Evolutionary conservation across 2,888 invertebrate genomes (phyloP).

Genomic region (Andrena hattorfiana): DNA sequence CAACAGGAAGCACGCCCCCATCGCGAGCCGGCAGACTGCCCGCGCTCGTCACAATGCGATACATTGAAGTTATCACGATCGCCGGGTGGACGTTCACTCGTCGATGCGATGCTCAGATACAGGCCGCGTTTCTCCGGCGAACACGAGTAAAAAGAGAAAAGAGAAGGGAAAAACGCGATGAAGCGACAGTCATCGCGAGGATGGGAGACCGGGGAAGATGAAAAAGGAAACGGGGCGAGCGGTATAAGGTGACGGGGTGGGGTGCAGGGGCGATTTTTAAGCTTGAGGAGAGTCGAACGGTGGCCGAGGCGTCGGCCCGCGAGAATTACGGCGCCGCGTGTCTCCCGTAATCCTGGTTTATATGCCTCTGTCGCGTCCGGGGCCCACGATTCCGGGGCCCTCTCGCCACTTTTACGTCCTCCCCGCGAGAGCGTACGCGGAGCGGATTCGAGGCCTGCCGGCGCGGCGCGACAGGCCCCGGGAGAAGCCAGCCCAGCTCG

Average conservation of each 20-base stretch:
- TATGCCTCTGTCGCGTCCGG: slow-evolving; percentile 68
- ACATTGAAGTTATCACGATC: slow-evolving; percentile 3
- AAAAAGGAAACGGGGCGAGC: not conserved
- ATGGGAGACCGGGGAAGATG: not conserved
- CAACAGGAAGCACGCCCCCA: not conserved
- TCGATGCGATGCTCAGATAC: not conserved
- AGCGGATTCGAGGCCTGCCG: slow-evolving; percentile 55
- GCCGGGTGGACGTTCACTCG: not conserved
- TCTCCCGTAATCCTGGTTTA: slow-evolving; percentile 80
- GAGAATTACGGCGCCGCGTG: slow-evolving; percentile 78
- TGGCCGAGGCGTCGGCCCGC: slow-evolving; percentile 55
- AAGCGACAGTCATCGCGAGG: not conserved
- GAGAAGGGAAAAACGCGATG: not conserved
- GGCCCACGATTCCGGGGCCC: slow-evolving; percentile 46
- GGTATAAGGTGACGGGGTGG: not conserved
- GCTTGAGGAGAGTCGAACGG: slow-evolving; percentile 60
- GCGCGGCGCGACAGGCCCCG: slow-evolving; percentile 31
- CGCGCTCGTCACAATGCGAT: not conserved
- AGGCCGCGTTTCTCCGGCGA: not conserved
- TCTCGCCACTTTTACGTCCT: slow-evolving; percentile 59
- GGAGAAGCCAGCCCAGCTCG: slow-evolving; percentile 40
- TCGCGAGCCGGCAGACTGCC: not conserved
- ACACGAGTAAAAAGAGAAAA: not conserved
- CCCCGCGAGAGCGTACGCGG: slow-evolving; percentile 33
- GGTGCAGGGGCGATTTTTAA: slow-evolving; percentile 57